A percentile compares a stretch with the other conserved stretches of the same genome.
These are phyloP conservation scores for Sarotherodon lohbergeri DNA, from an alignment of 2,113 vertebrate species.

Conservation along the genomic window DNA sequence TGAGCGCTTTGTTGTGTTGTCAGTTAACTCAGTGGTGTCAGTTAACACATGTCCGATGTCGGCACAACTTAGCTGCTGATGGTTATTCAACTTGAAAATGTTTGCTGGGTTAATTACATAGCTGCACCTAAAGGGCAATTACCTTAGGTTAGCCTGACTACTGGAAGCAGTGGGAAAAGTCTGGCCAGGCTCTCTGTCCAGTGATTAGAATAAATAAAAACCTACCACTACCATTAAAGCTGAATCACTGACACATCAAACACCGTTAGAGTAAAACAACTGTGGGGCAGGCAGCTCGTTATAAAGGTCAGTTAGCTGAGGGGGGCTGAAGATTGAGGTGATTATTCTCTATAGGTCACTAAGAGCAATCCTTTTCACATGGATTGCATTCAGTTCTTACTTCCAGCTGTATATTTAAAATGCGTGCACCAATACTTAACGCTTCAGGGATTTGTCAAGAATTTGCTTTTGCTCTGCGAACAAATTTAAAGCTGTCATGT, in stretches of 20 bases:
- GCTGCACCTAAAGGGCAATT: not conserved
- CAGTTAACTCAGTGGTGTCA: not conserved
- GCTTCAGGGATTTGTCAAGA: not conserved
- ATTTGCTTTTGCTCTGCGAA: not conserved
- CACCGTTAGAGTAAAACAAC: not conserved
- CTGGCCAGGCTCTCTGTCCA: not conserved
- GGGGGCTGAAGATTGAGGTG: not conserved
- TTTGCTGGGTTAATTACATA: not conserved
- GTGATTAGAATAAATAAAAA: not conserved
- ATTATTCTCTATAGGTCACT: not conserved
- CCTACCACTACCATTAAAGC: not conserved
- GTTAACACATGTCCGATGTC: not conserved
- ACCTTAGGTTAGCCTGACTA: not conserved
- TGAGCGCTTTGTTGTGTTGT: not conserved
- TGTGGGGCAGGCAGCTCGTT: not conserved
- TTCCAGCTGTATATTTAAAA: not conserved
- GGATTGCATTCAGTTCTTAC: not conserved
- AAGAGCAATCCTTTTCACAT: not conserved
- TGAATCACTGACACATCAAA: not conserved
- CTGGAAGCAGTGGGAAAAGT: not conserved
- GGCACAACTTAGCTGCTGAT: not conserved
- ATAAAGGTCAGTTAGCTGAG: not conserved
- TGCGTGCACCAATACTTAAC: not conserved
- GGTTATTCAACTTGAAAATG: not conserved
- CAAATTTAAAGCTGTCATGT: not conserved